Base-by-base conservation (phyloP, 2,888 invertebrate genomes). In the Rhamnusium bicolor region DNA sequence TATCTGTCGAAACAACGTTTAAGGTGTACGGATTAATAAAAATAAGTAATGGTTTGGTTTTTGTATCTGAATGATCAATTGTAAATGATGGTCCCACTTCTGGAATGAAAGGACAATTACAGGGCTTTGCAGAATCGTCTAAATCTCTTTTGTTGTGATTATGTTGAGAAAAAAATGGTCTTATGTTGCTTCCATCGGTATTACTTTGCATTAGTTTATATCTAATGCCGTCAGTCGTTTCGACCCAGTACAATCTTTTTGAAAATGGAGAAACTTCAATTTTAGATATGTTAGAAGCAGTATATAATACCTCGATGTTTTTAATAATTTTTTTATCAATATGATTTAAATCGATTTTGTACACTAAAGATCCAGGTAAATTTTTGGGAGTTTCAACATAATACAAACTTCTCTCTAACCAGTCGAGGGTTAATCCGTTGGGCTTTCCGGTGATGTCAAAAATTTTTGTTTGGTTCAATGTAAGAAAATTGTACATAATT, bases 351-450 rank as follows among this genome's bases (percentile, higher is more conserved):
- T 94, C 92, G 3, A 95, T 88, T 75, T 92, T 91, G 82, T 93
- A 92, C 24, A 94, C 89, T 0, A 91, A 90, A 71, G 90, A 90
- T 78, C 90, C 89, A 69, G 80, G 81, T 49, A 81, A 83, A n/a
- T 88, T 86, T 14, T 78, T 74, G 3, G 79, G 76, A 21, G 71
- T 77, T 86, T 96, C 96, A 0, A 94, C 91, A 93, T 96, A 96
- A 86, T 95, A 98, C 5, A 98, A 89, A 56, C 93, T 92, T 61
- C 96, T 91, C 61, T 94, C 92, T 53, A 98, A 91, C 98, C 98
- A 98, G 87, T 98, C 97, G 0, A 96, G 90, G 1, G 94, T 92
- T 24, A 98, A 87, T 73, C 94, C 93, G 8, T 91, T 86, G 0
- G 91, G 91, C 29, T 90, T 90, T n/a, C 90, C 90, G 32, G 90